Base-by-base conservation (phyloP, 1,140 invertebrate genomes). In the Eriosoma lanigerum region DNA sequence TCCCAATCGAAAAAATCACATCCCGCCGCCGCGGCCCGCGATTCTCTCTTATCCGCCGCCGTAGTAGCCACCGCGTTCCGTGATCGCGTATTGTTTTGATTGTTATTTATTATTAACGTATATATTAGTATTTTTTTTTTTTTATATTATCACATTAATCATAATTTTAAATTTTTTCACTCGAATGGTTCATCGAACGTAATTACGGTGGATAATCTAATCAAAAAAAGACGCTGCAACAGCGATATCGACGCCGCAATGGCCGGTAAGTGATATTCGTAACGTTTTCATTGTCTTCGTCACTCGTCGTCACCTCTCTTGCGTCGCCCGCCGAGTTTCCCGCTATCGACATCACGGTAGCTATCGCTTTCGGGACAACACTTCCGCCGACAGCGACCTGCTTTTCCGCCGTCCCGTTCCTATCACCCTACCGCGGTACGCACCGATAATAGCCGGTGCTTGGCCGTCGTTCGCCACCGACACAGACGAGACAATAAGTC, bases 121-220 rank as follows among this genome's bases (percentile, higher is more conserved):
- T n/a, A n/a, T n/a, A n/a, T n/a, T n/a, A n/a, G n/a, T 17, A 13
- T 13, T 24, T 21, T 60, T 60, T 58, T 60, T 76, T 76, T 75
- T 76, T 76, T n/a, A n/a, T n/a, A n/a, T n/a, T n/a, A n/a, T n/a
- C n/a, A n/a, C n/a, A 48, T 48, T 29, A 12, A 3, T 70, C 26
- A 19, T 29, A 3, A 12, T 5, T n/a, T 52, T 29, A 19, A 50
- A 9, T 50, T 50, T 70, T 62, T 58, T 60, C 75, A 26, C 38
- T n/a, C 75, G 21, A 58, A 78, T 78, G 75, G 75, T 78, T 58
- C 75, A 78, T 78, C 75, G 56, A 78, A 78, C 75, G 56, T 62
- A 60, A 78, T 62, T 78, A 78, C 75, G 75, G 75, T 78, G 75
- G 75, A 78, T 78, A 78, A 78, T 78, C 54, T 78, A 78, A 78